Evolutionary conservation across 2,888 invertebrate genomes (phyloP), one percentile per base, ranked within the genome.

Genomic region (Bedellia somnulentella): DNA sequence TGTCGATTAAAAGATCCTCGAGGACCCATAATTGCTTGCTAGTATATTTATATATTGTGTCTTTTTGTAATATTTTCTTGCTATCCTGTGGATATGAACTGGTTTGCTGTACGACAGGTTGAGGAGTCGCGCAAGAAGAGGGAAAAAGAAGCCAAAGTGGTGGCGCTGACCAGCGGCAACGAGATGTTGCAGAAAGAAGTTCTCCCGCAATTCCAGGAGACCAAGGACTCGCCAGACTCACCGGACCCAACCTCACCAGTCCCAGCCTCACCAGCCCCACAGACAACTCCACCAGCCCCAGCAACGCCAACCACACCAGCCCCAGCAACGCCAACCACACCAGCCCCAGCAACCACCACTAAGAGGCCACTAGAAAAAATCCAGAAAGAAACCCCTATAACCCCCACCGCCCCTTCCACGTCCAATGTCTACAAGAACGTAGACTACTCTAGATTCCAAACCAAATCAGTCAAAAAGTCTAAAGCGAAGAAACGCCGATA

Each of bases 131-230:
- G 52, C 33, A 57, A 55, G 29, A 56, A 45, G 35, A 60, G 56
- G 41, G 54, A 60, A 9, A 62, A 58, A 32, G 58, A 64, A 43
- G 64, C 61, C 2, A 64, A 58, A 45, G 52, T 66, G 30, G 43
- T 49, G 2, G 67, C 59, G 2, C 42, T 66, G 17, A 47, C 57
- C 10, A 49, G 53, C 35, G 62, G 56, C 11, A 51, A 62, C 38
- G 60, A 61, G 25, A 35, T 64, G 18, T 59, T 67, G 21, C 52
- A 58, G 37, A 34, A 40, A 0, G 64, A 64, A 36, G 62, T 64
- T 5, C 48, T 68, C 3, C 16, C 37, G 2, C 57, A 59, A 39
- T 34, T 64, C 9, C 52, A 59, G 36, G 44, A 50, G 36, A 51
- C 53, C 2, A 15, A 9, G 10, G 13, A 24, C 11, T 3, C 15